Conservation (phyloP, 1,140 invertebrate species). For the Stratiolaelaps scimitus region DNA sequence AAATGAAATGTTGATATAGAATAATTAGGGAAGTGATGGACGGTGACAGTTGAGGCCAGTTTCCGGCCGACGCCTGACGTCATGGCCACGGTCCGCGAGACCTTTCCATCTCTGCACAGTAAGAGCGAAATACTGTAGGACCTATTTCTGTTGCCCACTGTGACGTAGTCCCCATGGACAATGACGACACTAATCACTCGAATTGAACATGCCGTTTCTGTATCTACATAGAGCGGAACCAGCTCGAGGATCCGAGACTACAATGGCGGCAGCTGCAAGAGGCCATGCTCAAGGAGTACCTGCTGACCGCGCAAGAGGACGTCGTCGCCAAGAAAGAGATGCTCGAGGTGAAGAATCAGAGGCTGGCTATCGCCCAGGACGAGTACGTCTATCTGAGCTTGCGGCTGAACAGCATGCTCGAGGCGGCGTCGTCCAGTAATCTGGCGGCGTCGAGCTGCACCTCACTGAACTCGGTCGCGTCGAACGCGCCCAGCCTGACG, state of each 20-base stretch:
- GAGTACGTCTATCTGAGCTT: conserved; percentile 89
- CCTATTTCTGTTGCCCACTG: no score
- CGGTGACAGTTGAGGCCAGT: no score
- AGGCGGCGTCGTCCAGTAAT: conserved; percentile 16
- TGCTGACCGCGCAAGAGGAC: conserved; percentile 83
- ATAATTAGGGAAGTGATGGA: no score
- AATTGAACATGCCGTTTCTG: conserved; percentile 35
- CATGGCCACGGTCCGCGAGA: no score
- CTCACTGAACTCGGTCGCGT: conserved; percentile 33
- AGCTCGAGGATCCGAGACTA: conserved; percentile 83
- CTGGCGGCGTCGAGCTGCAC: conserved; percentile 31
- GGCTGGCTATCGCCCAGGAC: conserved; percentile 77
- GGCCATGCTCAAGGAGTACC: conserved; percentile 86
- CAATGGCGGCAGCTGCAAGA: conserved; percentile 93
- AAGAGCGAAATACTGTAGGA: no score
- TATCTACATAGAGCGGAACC: conserved; percentile 75
- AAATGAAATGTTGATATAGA: no score
- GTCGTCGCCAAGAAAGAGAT: conserved; percentile 89
- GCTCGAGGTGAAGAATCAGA: conserved; percentile 84
- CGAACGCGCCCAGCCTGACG: conserved; percentile 55
- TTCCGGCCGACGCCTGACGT: no score
- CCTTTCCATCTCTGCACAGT: no score
- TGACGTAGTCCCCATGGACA: no score
- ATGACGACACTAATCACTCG: no score
- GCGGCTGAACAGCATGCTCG: conserved; percentile 53